These are phyloP conservation scores for Lathronympha strigana DNA, from an alignment of 2,888 invertebrate genomes.

Conservation along the genomic window DNA sequence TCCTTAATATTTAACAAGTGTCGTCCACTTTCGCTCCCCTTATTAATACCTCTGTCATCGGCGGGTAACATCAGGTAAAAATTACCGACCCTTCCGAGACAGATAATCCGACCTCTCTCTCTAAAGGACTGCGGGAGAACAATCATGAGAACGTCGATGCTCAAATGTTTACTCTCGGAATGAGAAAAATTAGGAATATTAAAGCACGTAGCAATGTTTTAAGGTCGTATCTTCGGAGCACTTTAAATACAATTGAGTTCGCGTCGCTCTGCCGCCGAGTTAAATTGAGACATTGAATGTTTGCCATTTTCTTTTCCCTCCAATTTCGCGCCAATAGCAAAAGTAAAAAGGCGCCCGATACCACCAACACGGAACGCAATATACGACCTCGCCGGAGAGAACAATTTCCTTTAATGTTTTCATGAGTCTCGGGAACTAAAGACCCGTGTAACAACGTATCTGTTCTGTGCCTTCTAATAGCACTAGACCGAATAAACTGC, in stretches of 20 bases:
- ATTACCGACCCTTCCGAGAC: slow-evolving; percentile 67
- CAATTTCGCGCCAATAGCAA: slow-evolving; percentile 75
- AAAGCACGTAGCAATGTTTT: slow-evolving; percentile 68
- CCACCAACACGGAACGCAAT: slow-evolving; percentile 72
- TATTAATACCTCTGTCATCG: slow-evolving; percentile 75
- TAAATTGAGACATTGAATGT: slow-evolving; percentile 80
- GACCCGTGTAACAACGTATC: slow-evolving; percentile 79
- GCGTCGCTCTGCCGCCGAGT: slow-evolving; percentile 55
- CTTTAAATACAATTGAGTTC: slow-evolving; percentile 69
- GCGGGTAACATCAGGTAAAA: slow-evolving; percentile 80
- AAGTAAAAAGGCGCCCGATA: slow-evolving; percentile 73
- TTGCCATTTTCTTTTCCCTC: slow-evolving; percentile 76
- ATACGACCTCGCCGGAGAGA: slow-evolving; percentile 68
- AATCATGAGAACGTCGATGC: slow-evolving; percentile 67
- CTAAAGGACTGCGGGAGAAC: slow-evolving; percentile 70
- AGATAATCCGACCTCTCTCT: slow-evolving; percentile 68
- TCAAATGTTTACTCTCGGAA: slow-evolving; percentile 63
- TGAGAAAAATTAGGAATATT: slow-evolving; percentile 70
- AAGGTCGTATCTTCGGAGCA: slow-evolving; percentile 57
- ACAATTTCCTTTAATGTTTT: slow-evolving; percentile 79
- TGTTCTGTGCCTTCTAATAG: slow-evolving; percentile 78
- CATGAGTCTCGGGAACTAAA: slow-evolving; percentile 77
- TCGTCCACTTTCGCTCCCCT: slow-evolving; percentile 65
- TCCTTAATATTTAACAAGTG: slow-evolving; percentile 60
- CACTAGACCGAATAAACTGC: slow-evolving; percentile 74